phyloP scores from a whole-genome alignment of 2,888 invertebrate genomes.

The Ophioninae sp. region DNA sequence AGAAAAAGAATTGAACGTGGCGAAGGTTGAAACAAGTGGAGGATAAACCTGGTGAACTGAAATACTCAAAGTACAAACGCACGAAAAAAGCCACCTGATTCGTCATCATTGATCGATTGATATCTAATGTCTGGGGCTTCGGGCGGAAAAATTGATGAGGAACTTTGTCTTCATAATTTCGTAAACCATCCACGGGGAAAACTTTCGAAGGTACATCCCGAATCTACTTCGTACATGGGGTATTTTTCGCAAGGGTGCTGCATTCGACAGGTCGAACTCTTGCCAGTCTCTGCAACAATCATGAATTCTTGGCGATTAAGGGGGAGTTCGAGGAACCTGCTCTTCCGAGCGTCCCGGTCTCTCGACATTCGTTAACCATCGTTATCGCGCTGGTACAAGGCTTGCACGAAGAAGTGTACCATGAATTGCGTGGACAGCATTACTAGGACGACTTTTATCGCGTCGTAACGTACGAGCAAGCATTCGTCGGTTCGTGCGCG shows the following conservation, averaged over 20 bases:
- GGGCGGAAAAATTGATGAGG: no score
- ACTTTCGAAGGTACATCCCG: no score
- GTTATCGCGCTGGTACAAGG: conserved; percentile 3
- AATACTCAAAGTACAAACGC: conserved; percentile 26
- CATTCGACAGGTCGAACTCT: no score
- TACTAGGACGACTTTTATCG: conserved; percentile 57
- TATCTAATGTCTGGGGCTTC: no score
- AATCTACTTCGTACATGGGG: no score
- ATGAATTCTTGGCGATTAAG: no score
- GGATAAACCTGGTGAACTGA: conserved; percentile 34
- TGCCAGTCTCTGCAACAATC: no score
- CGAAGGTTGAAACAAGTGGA: conserved; percentile 42
- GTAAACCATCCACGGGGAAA: no score
- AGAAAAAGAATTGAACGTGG: conserved; percentile 37
- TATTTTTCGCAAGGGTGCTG: no score
- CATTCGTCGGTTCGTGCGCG: conserved; percentile 58
- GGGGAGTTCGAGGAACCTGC: no score
- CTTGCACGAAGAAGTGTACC: conserved; percentile 11
- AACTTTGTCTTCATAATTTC: no score
- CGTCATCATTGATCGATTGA: no score
- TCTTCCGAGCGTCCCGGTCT: neutral
- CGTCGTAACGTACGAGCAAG: conserved; percentile 60
- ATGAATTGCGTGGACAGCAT: conserved; percentile 48
- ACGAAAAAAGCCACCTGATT: neutral
- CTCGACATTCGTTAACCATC: conserved; percentile 20